A percentile compares a stretch with the other conserved stretches of the same genome.
These are phyloP conservation scores for Hydrolagus affinis DNA, from an alignment of 2,113 vertebrate species.

Conservation along the genomic window DNA sequence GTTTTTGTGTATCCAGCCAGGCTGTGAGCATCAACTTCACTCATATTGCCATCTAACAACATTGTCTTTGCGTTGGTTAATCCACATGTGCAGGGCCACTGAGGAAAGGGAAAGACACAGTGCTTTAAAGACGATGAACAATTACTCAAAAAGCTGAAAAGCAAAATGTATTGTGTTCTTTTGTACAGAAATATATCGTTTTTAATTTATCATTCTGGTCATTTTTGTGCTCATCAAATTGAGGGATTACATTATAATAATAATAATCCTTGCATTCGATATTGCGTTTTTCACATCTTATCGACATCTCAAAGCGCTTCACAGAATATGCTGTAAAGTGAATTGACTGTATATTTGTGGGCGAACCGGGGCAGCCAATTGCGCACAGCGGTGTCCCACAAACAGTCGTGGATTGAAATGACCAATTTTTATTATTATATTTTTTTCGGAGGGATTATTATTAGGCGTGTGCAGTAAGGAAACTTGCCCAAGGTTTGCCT, in stretches of 20 bases:
- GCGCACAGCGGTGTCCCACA: too few species aligned
- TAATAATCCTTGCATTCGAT: too few species aligned
- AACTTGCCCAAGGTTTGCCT: too few species aligned
- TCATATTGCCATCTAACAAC: constrained; percentile 77
- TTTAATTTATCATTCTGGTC: neutral
- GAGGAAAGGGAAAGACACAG: constrained; percentile 39
- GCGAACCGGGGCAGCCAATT: too few species aligned
- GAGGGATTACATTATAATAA: neutral
- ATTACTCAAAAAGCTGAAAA: neutral
- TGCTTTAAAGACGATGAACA: neutral
- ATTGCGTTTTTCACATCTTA: too few species aligned
- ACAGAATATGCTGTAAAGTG: too few species aligned
- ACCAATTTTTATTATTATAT: too few species aligned
- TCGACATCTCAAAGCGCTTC: too few species aligned
- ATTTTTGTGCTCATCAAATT: neutral
- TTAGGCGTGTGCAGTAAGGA: too few species aligned
- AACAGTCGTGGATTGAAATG: too few species aligned
- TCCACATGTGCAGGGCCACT: constrained; percentile 70
- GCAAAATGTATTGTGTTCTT: neutral
- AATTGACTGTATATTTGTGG: too few species aligned
- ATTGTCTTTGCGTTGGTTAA: constrained; percentile 71
- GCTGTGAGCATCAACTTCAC: constrained; percentile 76
- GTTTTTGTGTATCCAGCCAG: constrained; percentile 72
- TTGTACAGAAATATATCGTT: neutral
- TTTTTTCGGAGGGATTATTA: too few species aligned